A percentile compares a stretch with the other conserved stretches of the same genome.
Evolutionary conservation across 2,797 vertebrate genomes (phyloP).

Genomic region (Gastrophryne carolinensis): DNA sequence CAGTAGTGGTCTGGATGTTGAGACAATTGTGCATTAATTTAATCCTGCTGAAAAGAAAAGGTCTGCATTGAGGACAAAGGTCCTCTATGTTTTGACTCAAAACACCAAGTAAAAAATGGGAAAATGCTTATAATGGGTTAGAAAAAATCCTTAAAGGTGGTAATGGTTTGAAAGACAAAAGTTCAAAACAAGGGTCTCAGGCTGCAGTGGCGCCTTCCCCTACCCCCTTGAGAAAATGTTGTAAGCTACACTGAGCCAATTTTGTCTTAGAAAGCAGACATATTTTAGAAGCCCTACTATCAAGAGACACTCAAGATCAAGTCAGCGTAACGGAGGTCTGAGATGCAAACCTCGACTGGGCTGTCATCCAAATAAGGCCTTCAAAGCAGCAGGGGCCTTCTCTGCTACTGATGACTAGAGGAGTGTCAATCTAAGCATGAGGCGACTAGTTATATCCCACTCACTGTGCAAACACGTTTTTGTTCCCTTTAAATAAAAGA

Average conservation of each 20-base stretch:
- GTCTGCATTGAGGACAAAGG: conserved; percentile 19
- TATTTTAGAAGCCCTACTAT: conserved; percentile 39
- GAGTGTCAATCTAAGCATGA: conserved; percentile 42
- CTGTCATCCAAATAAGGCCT: conserved; percentile 45
- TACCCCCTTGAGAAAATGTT: conserved; percentile 16
- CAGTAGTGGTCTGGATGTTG: background rate
- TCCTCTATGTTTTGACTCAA: conserved; percentile 28
- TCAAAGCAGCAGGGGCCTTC: conserved; percentile 30
- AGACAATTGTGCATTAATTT: background rate
- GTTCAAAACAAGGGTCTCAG: conserved; percentile 47
- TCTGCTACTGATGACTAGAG: conserved; percentile 23
- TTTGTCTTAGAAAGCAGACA: conserved; percentile 42
- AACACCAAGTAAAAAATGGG: conserved; percentile 14
- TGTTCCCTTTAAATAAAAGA: background rate
- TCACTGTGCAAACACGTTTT: conserved; percentile 37
- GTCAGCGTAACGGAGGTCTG: conserved; percentile 28
- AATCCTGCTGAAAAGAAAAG: conserved; percentile 5
- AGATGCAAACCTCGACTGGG: conserved; percentile 47
- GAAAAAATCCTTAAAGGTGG: conserved; percentile 37
- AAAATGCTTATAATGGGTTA: conserved; percentile 36
- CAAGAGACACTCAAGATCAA: conserved; percentile 41
- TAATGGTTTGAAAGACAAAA: conserved; percentile 42
- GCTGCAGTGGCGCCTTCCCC: conserved; percentile 41
- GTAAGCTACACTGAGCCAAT: conserved; percentile 25
- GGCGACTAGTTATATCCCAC: conserved; percentile 13